These are phyloP conservation scores for Sinotaia quadrata DNA, from an alignment of 2,888 invertebrate genomes.

Conservation along the genomic window DNA sequence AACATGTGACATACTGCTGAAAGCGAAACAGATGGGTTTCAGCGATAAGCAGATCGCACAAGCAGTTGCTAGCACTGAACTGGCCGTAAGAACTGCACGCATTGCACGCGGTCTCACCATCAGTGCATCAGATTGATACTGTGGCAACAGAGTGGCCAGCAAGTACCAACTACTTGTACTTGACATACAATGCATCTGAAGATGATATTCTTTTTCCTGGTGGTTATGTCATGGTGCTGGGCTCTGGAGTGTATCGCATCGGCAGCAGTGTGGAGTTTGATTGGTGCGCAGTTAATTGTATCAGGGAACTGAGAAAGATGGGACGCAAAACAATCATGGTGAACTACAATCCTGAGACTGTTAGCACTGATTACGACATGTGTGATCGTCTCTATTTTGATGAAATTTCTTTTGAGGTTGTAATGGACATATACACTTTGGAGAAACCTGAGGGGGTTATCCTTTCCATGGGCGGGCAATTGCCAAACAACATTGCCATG, in stretches of 20 bases:
- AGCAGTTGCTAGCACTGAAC: slow-evolving; percentile 81
- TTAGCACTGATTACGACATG: slow-evolving; percentile 99
- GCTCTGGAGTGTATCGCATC: slow-evolving; percentile 74
- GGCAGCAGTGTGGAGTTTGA: slow-evolving; percentile 98
- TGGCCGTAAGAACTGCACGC: slow-evolving; percentile 74
- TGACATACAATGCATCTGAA: slow-evolving; percentile 89
- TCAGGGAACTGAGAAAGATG: slow-evolving; percentile 89
- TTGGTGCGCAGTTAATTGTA: slow-evolving; percentile 98
- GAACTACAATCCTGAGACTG: slow-evolving; percentile 99
- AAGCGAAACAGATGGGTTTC: slow-evolving; percentile 95
- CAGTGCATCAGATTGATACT: slow-evolving; percentile 97
- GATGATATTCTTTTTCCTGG: slow-evolving; percentile 67
- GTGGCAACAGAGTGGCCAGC: slow-evolving; percentile 99
- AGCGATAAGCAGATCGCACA: slow-evolving; percentile 96
- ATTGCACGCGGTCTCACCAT: slow-evolving; percentile 60
- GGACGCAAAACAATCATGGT: slow-evolving; percentile 96
- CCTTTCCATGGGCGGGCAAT: slow-evolving; percentile 97
- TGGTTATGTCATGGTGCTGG: slow-evolving; percentile 81
- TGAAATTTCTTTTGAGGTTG: slow-evolving; percentile 98
- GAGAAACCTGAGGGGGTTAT: slow-evolving; percentile 96
- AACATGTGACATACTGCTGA: slow-evolving; percentile 77
- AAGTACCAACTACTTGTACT: slow-evolving; percentile 96
- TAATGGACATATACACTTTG: slow-evolving; percentile 96
- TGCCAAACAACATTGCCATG: slow-evolving; percentile 99
- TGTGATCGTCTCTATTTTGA: slow-evolving; percentile 98